Evolutionary conservation across 2,797 vertebrate species (phyloP).

Genomic region (Helostoma temminkii): DNA sequence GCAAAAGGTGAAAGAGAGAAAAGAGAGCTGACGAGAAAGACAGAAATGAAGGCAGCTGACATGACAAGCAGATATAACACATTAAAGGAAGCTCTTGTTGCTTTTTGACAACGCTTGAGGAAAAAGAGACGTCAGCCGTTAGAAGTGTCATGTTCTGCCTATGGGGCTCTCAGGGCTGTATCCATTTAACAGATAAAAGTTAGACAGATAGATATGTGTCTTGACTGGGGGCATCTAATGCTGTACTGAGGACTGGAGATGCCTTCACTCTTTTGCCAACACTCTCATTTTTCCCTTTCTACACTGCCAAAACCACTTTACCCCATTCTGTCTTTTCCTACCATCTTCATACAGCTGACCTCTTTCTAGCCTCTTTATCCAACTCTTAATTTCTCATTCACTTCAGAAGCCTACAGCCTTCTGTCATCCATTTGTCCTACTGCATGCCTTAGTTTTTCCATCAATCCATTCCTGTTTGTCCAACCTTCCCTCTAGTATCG

Average conservation of each 20-base stretch:
- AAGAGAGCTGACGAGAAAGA: constrained; percentile 36
- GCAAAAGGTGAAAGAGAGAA: constrained; percentile 61
- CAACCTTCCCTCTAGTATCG: background rate
- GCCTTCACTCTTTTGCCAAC: constrained; percentile 24
- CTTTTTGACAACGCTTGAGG: constrained; percentile 73
- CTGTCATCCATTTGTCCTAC: background rate
- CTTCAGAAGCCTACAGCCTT: background rate
- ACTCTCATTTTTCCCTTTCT: constrained; percentile 1
- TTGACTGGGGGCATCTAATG: constrained; percentile 63
- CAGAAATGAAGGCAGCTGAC: constrained; percentile 58
- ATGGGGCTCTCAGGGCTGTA: constrained; percentile 71
- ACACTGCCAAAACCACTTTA: background rate
- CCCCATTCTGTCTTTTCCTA: constrained; percentile 4
- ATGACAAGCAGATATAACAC: constrained; percentile 73
- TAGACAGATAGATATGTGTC: constrained; percentile 62
- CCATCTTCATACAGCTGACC: background rate
- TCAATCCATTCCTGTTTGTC: constrained; percentile 11
- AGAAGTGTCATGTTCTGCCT: constrained; percentile 67
- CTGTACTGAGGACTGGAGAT: constrained; percentile 22
- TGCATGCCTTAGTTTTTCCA: background rate
- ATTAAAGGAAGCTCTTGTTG: constrained; percentile 75
- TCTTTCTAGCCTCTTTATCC: background rate
- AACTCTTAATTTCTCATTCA: background rate
- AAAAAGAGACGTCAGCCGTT: constrained; percentile 62
- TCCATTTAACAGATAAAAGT: constrained; percentile 72